phyloP scores from a whole-genome alignment of 2,797 vertebrate genomes.

The Enteromius unitaeniatus region DNA sequence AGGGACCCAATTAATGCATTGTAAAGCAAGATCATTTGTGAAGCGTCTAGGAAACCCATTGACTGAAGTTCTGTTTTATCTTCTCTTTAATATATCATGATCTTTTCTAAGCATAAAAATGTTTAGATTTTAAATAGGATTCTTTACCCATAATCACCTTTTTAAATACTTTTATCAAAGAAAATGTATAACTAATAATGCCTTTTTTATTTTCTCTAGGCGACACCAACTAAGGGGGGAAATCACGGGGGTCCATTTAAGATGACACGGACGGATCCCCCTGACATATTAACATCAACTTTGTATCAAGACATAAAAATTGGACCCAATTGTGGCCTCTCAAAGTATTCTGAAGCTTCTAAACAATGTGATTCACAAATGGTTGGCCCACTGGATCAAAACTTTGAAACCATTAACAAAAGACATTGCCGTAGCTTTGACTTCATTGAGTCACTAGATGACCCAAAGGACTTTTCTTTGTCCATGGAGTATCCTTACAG shows the following conservation, averaged over 20 bases:
- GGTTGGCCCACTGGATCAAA: conserved; percentile 82
- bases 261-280: conserved; percentile 98
- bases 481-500: conserved; percentile 80
- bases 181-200: conserved; percentile 43
- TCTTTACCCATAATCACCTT: background rate
- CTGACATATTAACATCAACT: conserved; percentile 93
- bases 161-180: background rate
- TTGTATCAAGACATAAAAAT: conserved; percentile 90
- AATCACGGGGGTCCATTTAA: conserved; percentile 80
- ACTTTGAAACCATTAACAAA: conserved; percentile 88
- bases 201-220: conserved; percentile 68
- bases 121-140: background rate
- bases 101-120: background rate
- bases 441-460: conserved; percentile 93
- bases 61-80: conserved; percentile 1
- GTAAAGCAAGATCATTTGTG: background rate
- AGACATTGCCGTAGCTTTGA: conserved; percentile 97
- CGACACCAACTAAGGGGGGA: conserved; percentile 77
- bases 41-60: conserved; percentile 1
- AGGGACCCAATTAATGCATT: background rate
- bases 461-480: conserved; percentile 75
- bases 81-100: background rate
- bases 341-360: conserved; percentile 74
- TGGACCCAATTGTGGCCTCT: conserved; percentile 76
- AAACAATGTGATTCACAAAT: conserved; percentile 87